Conservation (phyloP, 2,888 invertebrate species). For the Hybos culiciformis region DNA sequence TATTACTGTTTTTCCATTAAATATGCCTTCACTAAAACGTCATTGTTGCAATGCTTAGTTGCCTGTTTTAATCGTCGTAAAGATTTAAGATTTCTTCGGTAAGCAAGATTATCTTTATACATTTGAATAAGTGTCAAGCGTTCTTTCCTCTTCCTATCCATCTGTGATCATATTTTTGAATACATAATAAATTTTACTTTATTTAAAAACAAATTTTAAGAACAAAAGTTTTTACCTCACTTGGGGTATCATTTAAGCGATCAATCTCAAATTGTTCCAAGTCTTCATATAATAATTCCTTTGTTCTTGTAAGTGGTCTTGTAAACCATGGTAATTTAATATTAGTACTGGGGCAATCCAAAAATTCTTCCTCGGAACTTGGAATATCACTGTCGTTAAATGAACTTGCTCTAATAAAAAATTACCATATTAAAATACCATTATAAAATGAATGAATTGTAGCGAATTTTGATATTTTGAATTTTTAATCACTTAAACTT, state of each 20-base stretch:
- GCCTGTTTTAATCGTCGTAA: not conserved
- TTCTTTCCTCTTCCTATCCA: not conserved
- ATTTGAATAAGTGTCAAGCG: constrained; percentile 3
- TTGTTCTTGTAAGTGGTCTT: constrained; percentile 8
- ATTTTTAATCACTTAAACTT: no score
- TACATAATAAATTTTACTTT: no score
- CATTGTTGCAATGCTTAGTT: no score
- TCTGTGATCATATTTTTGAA: no score
- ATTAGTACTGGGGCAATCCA: not conserved
- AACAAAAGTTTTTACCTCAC: not conserved
- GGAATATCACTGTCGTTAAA: constrained; percentile 9
- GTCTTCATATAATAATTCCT: constrained; percentile 3
- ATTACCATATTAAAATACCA: no score
- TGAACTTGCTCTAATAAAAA: no score
- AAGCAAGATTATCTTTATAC: not conserved
- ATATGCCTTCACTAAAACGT: no score
- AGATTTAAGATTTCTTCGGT: constrained; percentile 3
- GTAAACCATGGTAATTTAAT: constrained; percentile 5
- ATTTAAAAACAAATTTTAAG: not conserved
- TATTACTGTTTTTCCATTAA: no score
- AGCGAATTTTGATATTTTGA: no score
- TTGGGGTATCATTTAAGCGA: not conserved
- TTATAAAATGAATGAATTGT: no score
- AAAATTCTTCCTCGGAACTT: constrained; percentile 8
- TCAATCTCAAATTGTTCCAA: constrained; percentile 8